Conservation (phyloP, 2,888 invertebrate species). For the Escarpia spicata region DNA sequence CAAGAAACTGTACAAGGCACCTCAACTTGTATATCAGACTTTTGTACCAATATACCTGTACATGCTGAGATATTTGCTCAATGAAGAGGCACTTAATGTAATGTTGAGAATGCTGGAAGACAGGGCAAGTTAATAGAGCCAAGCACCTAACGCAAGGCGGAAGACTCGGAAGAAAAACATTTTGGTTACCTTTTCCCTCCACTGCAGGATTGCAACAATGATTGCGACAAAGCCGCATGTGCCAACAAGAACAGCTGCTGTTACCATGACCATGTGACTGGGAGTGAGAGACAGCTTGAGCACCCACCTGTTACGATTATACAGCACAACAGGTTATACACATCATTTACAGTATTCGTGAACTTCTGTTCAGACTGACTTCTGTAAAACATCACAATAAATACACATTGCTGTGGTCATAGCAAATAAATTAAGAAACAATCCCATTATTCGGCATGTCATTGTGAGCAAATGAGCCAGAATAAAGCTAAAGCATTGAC, state of each 20-base stretch:
- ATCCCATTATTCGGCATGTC: not conserved
- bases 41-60: not conserved
- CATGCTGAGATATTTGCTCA: not conserved
- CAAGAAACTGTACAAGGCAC: too few species aligned
- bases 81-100: not conserved
- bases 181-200: constrained; percentile 78
- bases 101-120: not conserved
- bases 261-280: constrained; percentile 90
- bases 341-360: not conserved
- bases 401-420: not conserved
- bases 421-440: not conserved
- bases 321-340: not conserved
- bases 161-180: not conserved
- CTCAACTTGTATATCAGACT: too few species aligned
- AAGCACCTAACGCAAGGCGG: not conserved
- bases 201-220: constrained; percentile 87
- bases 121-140: not conserved
- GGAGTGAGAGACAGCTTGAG: constrained; percentile 94
- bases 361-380: not conserved
- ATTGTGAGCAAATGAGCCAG: not conserved
- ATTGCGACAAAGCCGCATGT: constrained; percentile 85
- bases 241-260: constrained; percentile 86
- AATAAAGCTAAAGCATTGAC: not conserved
- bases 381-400: not conserved
- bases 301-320: constrained; percentile 73